Conservation (phyloP, 2,888 invertebrate species). For the Cataglyphis albicans region DNA sequence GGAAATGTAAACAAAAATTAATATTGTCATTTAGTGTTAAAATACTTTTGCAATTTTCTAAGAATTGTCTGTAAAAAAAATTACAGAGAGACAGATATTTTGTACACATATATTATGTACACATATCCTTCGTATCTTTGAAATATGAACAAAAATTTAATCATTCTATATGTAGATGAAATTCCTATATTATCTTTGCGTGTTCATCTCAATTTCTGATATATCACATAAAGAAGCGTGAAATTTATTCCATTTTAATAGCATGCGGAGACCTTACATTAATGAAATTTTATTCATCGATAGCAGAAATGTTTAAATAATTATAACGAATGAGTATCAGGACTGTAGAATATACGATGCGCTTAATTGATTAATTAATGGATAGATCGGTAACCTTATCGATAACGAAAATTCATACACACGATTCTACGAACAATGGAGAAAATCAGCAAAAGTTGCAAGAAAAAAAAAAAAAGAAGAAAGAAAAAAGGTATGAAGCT, state of each 20-base stretch:
- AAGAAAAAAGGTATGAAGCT: background rate
- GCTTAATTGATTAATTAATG: conserved; percentile 7
- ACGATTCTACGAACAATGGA: background rate
- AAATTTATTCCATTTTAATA: background rate
- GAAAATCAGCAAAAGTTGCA: background rate
- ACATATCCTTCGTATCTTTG: background rate
- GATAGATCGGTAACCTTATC: background rate
- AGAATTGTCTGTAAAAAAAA: background rate
- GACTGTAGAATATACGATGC: background rate
- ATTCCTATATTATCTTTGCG: background rate
- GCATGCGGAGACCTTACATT: background rate
- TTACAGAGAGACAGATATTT: background rate
- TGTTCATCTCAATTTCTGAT: background rate
- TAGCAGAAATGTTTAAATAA: background rate
- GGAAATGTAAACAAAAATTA: conserved; percentile 5
- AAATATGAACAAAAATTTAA: conserved; percentile 27
- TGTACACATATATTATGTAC: background rate
- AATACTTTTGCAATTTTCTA: conserved; percentile 25
- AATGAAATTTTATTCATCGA: background rate
- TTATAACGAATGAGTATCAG: background rate
- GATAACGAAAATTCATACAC: background rate
- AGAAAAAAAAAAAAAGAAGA: background rate
- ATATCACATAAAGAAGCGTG: background rate
- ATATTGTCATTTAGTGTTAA: conserved; percentile 2
- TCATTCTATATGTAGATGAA: background rate